A percentile compares a stretch with the other conserved stretches of the same genome.
phyloP scores from a whole-genome alignment of 2,113 vertebrate species.

The Takifugu bimaculatus region DNA sequence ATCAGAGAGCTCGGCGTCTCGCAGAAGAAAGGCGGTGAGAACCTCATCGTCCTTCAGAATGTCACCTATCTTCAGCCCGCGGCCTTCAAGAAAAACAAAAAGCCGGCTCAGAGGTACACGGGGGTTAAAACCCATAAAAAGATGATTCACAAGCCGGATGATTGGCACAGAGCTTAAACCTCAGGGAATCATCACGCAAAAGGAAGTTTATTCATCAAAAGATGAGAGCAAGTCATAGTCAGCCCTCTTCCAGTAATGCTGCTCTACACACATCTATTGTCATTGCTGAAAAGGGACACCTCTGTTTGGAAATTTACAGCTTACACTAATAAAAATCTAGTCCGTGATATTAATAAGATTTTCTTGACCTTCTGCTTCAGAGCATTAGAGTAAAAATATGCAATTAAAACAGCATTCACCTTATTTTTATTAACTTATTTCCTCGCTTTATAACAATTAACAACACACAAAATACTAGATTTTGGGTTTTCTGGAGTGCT shows the following conservation, averaged over 20 bases:
- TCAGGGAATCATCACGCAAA: conserved; percentile 4
- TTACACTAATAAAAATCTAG: no score
- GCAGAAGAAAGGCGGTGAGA: conserved; percentile 81
- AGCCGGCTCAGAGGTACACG: neutral
- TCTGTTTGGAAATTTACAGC: no score
- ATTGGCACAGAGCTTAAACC: neutral
- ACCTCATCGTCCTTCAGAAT: conserved; percentile 89
- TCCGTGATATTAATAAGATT: no score
- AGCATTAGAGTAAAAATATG: no score
- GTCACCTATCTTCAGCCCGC: conserved; percentile 83
- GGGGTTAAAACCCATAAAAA: conserved; percentile 14
- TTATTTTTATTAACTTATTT: no score
- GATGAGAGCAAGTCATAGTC: neutral
- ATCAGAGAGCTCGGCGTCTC: conserved; percentile 75
- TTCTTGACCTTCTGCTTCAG: no score
- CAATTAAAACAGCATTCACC: no score
- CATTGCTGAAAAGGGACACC: no score
- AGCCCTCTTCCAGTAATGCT: conserved; percentile 6
- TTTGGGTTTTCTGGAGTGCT: neutral
- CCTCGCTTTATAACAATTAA: no score
- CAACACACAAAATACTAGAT: neutral
- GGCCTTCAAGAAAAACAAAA: conserved; percentile 70
- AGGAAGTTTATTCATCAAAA: conserved; percentile 4
- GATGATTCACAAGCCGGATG: conserved; percentile 6
- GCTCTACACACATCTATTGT: neutral